Base-by-base conservation (phyloP, 2,888 invertebrate species). In the Lochmaea capreae region DNA sequence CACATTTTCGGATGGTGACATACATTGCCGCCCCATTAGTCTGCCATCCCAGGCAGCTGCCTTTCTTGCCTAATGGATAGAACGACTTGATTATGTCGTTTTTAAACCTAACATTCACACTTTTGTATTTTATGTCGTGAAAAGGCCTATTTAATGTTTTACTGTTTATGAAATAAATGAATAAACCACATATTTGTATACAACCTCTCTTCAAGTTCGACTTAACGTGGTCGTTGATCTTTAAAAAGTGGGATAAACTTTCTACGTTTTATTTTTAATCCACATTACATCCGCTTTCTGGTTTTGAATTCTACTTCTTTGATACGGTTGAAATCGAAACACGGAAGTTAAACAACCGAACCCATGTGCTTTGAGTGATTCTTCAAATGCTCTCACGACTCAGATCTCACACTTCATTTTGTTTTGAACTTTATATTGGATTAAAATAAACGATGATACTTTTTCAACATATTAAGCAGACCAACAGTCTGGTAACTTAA, bases 401-500 rank as follows among this genome's bases (percentile, higher is more conserved):
- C 33, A 61, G 16, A 61, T 61, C 61, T 61, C 39, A 10, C n/a
- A 49, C n/a, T 49, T 49, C n/a, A 49, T 39, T 39, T 39, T 39
- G 33, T 39, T n/a, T 49, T 49, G 14, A 61, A 39, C 42, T 61
- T 61, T 61, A n/a, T 16, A 39, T 39, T 61, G 3, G 33, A 61
- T 43, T 49, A 63, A 43, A 43, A 63, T 63, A 65, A 66, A 66
- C 52, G 16, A 18, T 16, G 9, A 43, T 16, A 52, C 57, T 66
- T 57, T 57, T 66, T 22, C 42, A 10, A 16, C n/a, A 33, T 26
- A 16, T 57, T 57, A 39, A 33, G 49, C 16, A 61, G 59, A 67
- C 59, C 49, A 61, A 67, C 59, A 67, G 59, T 67, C 67, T 67
- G 58, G 58, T 46, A 22, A 49, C 33, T 39, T 59, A 14, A 46